A percentile compares a stretch with the other conserved stretches of the same genome.
Conservation (phyloP, 2,888 invertebrate genomes). For the Phaedon cochleariae region DNA sequence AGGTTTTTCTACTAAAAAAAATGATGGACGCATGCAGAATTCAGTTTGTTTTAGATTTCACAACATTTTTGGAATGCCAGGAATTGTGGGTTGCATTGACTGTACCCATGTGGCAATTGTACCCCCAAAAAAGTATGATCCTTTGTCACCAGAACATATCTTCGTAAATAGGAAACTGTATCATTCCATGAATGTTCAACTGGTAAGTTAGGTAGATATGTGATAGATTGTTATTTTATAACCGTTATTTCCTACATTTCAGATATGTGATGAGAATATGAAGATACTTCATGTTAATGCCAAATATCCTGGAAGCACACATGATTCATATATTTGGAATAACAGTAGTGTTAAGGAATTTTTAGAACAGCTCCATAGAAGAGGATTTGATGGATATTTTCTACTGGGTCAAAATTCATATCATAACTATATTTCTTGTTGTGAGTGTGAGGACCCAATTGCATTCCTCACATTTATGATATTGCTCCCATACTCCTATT, state of each 20-base stretch:
- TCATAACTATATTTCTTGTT: no score
- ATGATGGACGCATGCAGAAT: no score
- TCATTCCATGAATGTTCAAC: slow-evolving; percentile 49
- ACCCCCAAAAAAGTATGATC: slow-evolving; percentile 37
- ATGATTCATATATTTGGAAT: slow-evolving; percentile 28
- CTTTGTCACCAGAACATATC: slow-evolving; percentile 40
- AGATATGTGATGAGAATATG: slow-evolving; percentile 7
- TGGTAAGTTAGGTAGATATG: not conserved
- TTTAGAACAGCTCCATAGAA: no score
- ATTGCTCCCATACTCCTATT: no score
- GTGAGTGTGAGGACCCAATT: not conserved
- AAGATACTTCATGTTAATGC: slow-evolving; percentile 9
- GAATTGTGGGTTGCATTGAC: slow-evolving; percentile 44
- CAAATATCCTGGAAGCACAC: slow-evolving; percentile 11
- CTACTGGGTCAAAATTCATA: no score
- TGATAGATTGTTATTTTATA: not conserved
- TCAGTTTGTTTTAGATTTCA: slow-evolving; percentile 10
- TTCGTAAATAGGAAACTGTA: slow-evolving; percentile 48
- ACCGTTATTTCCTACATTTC: not conserved
- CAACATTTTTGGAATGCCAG: slow-evolving; percentile 26
- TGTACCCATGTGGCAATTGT: slow-evolving; percentile 48
- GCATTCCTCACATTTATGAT: not conserved
- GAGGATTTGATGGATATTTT: no score
- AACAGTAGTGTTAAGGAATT: no score
- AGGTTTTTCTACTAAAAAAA: no score